A percentile compares a stretch with the other conserved stretches of the same genome.
These are phyloP conservation scores for Oryzaephilus surinamensis DNA, from an alignment of 1,140 invertebrate species.

Conservation along the genomic window DNA sequence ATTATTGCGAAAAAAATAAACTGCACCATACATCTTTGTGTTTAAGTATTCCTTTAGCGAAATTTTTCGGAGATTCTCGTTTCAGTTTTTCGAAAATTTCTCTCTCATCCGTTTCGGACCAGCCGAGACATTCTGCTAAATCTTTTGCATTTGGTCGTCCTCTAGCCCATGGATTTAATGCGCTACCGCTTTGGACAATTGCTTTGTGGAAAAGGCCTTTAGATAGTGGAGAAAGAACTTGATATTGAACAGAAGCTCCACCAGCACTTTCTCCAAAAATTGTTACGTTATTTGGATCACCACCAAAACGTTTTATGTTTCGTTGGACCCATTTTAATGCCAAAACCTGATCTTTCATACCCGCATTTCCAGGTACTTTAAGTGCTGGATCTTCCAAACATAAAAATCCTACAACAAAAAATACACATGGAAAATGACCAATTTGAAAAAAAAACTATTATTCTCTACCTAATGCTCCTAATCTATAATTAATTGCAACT, in stretches of 20 bases:
- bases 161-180: conserved; percentile 38
- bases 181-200: conserved; percentile 53
- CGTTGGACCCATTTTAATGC: conserved; percentile 45
- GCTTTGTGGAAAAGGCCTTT: conserved; percentile 48
- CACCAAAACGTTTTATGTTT: conserved; percentile 40
- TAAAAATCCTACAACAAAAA: conserved; percentile 15
- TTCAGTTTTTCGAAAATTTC: conserved; percentile 23
- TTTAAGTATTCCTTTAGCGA: conserved; percentile 1
- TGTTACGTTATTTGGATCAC: conserved; percentile 33
- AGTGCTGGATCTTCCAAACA: conserved; percentile 30
- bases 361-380: conserved; percentile 45
- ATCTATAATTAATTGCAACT: conserved; percentile 56
- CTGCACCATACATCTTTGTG: neutral
- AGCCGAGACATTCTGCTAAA: conserved; percentile 10
- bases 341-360: conserved; percentile 47
- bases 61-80: too few relatives aligned
- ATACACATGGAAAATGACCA: neutral
- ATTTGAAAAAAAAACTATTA: neutral
- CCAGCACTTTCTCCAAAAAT: conserved; percentile 43
- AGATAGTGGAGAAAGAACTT: conserved; percentile 17
- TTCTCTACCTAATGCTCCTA: conserved; percentile 46
- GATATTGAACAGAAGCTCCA: conserved; percentile 27
- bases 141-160: conserved; percentile 15
- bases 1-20: too few relatives aligned
- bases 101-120: conserved; percentile 6